phyloP scores from a whole-genome alignment of 2,113 vertebrate genomes.

The Perca flavescens region DNA sequence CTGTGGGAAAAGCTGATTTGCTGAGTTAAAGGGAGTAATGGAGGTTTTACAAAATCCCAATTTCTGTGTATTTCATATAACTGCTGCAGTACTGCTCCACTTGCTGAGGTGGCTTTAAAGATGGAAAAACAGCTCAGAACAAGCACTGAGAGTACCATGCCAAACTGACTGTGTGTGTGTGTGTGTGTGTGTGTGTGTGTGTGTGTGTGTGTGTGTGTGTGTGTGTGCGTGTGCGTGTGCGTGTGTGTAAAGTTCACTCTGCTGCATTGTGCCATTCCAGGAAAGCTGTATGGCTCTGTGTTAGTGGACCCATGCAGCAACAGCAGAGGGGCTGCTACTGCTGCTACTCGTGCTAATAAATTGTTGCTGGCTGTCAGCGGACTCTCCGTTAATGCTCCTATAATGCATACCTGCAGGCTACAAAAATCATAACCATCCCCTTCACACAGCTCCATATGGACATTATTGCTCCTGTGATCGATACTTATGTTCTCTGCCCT shows the following conservation, averaged over 20 bases:
- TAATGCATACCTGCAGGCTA: conserved; percentile 35
- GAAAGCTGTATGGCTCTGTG: conserved; percentile 35
- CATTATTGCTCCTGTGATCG: conserved; percentile 21
- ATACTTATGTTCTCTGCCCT: conserved; percentile 41
- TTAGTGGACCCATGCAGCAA: conserved; percentile 25
- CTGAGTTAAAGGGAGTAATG: conserved; percentile 48
- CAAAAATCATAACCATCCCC: conserved; percentile 32
- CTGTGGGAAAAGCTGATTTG: conserved; percentile 47
- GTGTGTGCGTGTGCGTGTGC: background rate
- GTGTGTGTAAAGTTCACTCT: conserved; percentile 28
- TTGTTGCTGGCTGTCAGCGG: conserved; percentile 17
- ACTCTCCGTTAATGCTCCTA: conserved; percentile 23
- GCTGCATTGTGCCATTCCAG: conserved; percentile 38
- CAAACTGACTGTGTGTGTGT: conserved; percentile 17
- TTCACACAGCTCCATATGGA: conserved; percentile 39
- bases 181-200: background rate
- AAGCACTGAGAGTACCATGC: background rate
- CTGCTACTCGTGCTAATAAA: conserved; percentile 26
- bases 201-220: background rate
- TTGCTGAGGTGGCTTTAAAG: conserved; percentile 67
- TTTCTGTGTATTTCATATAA: conserved; percentile 31
- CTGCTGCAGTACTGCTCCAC: conserved; percentile 42
- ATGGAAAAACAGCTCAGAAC: conserved; percentile 39
- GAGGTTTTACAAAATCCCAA: conserved; percentile 48
- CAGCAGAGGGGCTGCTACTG: conserved; percentile 1